Evolutionary conservation across 1,140 invertebrate species (phyloP).

Genomic region (Dendrolimus punctatus): DNA sequence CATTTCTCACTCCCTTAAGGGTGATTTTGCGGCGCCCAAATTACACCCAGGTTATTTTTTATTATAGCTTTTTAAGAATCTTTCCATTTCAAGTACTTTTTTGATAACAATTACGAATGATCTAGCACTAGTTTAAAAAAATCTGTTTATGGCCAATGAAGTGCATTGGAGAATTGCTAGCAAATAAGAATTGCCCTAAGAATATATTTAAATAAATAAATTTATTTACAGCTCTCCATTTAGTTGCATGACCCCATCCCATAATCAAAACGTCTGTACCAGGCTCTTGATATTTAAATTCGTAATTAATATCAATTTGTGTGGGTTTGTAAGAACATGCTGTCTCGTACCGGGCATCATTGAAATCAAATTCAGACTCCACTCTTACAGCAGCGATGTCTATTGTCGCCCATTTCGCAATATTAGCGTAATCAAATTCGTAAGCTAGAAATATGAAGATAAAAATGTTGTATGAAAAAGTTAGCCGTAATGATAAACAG

Average conservation of each 20-base stretch:
- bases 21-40: too few relatives aligned
- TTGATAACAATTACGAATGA: constrained; percentile 6
- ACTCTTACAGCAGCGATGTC: constrained; percentile 37
- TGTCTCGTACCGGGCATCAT: constrained; percentile 6
- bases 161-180: not conserved
- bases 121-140: too few relatives aligned
- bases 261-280: constrained; percentile 23
- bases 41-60: too few relatives aligned
- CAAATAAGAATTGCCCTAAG: not conserved
- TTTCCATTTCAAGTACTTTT: constrained; percentile 13
- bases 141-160: constrained; percentile 9
- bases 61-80: constrained; percentile 4
- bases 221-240: constrained; percentile 22
- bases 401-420: constrained; percentile 29
- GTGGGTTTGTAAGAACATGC: constrained; percentile 23
- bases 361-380: constrained; percentile 24
- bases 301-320: constrained; percentile 28
- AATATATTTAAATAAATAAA: constrained; percentile 11
- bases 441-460: constrained; percentile 23
- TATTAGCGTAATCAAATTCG: constrained; percentile 22
- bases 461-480: constrained; percentile 7
- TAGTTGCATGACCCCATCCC: constrained; percentile 31
- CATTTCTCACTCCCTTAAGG: not conserved
- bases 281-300: constrained; percentile 23
- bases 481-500: not conserved